phyloP scores from a whole-genome alignment of 2,888 invertebrate genomes.

The Drosophila gaucha region DNA sequence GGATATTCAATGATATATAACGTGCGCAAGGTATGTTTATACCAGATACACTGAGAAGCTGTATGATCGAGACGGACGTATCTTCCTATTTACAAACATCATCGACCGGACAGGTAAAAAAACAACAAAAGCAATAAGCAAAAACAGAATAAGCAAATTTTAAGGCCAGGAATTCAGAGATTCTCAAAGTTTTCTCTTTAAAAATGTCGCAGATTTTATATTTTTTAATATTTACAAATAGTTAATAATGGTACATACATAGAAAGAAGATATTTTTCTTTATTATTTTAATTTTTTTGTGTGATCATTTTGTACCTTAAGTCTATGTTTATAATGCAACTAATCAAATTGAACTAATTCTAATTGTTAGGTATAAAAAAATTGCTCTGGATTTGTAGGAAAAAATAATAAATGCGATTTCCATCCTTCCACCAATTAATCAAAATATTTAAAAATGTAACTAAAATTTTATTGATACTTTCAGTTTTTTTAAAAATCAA shows the following conservation, averaged over 20 bases:
- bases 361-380: slow-evolving; percentile 63
- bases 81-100: slow-evolving; percentile 97
- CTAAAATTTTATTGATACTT: slow-evolving; percentile 44
- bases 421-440: slow-evolving; percentile 50
- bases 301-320: too few species aligned
- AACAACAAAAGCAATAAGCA: neutral
- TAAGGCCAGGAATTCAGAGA: too few species aligned
- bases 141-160: too few species aligned
- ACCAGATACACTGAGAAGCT: slow-evolving; percentile 96
- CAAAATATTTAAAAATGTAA: slow-evolving; percentile 54
- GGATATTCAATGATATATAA: slow-evolving; percentile 52
- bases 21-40: slow-evolving; percentile 89
- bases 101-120: slow-evolving; percentile 94
- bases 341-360: slow-evolving; percentile 50
- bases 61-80: slow-evolving; percentile 98
- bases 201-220: too few species aligned
- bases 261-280: too few species aligned
- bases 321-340: slow-evolving; percentile 21
- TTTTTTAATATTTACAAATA: too few species aligned
- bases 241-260: too few species aligned
- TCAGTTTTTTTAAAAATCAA: slow-evolving; percentile 27
- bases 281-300: too few species aligned
- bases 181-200: too few species aligned
- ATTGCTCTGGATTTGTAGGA: slow-evolving; percentile 56
- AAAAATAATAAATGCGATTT: slow-evolving; percentile 35